phyloP scores from a whole-genome alignment of 2,888 invertebrate genomes.

The Drosophila infuscata region DNA sequence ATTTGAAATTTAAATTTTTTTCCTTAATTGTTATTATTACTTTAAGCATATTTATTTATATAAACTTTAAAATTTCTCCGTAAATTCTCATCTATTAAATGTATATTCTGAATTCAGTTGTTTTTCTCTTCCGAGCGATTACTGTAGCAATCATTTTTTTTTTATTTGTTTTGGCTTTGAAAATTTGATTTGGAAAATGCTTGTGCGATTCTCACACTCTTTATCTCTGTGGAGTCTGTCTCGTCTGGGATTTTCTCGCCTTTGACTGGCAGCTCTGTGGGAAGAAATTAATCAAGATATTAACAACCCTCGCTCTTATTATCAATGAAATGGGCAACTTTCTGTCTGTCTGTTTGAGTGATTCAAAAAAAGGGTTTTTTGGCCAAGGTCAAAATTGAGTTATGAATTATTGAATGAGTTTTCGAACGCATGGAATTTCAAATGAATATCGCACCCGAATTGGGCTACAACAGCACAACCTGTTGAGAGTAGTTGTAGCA shows the following conservation, averaged over 20 bases:
- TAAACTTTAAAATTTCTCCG: no score
- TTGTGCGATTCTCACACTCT: conserved; percentile 37
- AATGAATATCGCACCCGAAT: conserved; percentile 44
- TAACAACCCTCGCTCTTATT: conserved; percentile 63
- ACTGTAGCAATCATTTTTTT: conserved; percentile 25
- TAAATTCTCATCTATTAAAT: no score
- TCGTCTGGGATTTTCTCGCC: conserved; percentile 41
- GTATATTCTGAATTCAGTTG: no score
- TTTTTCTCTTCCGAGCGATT: neutral
- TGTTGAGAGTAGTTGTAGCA: conserved; percentile 17
- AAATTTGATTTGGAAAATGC: conserved; percentile 77
- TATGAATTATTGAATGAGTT: conserved; percentile 75
- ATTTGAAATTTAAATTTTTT: no score
- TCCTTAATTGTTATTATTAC: no score
- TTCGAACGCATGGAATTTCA: conserved; percentile 61
- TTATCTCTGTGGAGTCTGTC: conserved; percentile 5
- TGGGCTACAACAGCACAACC: conserved; percentile 8
- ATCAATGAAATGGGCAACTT: conserved; percentile 31
- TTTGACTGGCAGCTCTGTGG: conserved; percentile 45
- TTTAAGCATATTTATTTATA: no score
- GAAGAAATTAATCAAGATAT: conserved; percentile 77
- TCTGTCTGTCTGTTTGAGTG: conserved; percentile 5
- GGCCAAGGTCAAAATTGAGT: conserved; percentile 69
- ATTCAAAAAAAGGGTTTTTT: conserved; percentile 42
- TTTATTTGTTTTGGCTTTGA: conserved; percentile 34